Conservation (phyloP, 2,888 invertebrate genomes). For the Vannuccia rotundouncinata region DNA sequence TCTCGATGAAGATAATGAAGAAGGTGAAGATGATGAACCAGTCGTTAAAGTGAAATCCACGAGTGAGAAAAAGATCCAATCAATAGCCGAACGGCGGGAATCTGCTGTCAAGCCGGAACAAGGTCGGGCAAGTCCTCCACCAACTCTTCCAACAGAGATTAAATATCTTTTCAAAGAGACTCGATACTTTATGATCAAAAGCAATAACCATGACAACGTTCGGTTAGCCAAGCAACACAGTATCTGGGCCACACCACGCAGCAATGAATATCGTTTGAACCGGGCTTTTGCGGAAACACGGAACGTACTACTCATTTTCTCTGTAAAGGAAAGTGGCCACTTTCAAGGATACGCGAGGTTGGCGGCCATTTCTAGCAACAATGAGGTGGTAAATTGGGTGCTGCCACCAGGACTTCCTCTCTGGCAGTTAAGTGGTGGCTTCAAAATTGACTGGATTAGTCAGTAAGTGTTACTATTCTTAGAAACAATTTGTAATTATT, state of each 20-base stretch:
- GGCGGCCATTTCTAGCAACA: slow-evolving; percentile 73
- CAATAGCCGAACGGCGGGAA: background rate
- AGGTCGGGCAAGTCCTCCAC: background rate
- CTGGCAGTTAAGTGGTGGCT: slow-evolving; percentile 86
- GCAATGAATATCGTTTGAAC: slow-evolving; percentile 90
- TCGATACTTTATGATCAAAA: slow-evolving; percentile 88
- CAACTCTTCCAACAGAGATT: background rate
- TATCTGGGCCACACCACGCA: slow-evolving; percentile 94
- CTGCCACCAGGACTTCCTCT: slow-evolving; percentile 84
- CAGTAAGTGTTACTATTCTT: slow-evolving; percentile 53
- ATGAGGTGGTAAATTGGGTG: slow-evolving; percentile 76
- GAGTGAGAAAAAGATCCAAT: background rate
- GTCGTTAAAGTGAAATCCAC: background rate
- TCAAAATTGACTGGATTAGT: slow-evolving; percentile 93
- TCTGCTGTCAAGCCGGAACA: background rate
- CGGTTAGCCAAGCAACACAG: slow-evolving; percentile 80
- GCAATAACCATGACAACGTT: slow-evolving; percentile 93
- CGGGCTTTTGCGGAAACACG: slow-evolving; percentile 80
- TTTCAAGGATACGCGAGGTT: slow-evolving; percentile 80
- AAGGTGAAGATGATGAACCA: background rate
- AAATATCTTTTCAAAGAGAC: slow-evolving; percentile 70
- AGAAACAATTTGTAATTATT: slow-evolving; percentile 34
- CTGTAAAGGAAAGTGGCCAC: slow-evolving; percentile 93
- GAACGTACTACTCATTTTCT: slow-evolving; percentile 89
- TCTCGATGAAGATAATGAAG: background rate